These are phyloP conservation scores for Netelia virgata DNA, from an alignment of 2,888 invertebrate genomes.

Conservation along the genomic window DNA sequence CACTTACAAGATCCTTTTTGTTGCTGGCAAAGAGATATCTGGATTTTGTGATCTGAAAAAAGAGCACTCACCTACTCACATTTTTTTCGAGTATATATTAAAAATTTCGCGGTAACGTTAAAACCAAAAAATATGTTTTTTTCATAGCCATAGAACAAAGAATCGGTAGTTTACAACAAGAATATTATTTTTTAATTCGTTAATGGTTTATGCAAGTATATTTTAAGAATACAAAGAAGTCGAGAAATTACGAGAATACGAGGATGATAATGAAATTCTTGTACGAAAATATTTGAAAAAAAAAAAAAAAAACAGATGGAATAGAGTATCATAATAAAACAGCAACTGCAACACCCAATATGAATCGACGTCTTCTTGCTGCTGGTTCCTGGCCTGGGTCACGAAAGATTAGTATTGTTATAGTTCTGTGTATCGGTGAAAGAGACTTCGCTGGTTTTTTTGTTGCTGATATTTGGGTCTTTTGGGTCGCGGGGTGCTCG, in stretches of 20 bases:
- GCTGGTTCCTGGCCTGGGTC: conserved; percentile 76
- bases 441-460: conserved; percentile 58
- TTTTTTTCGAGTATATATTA: too few relatives aligned
- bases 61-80: too few relatives aligned
- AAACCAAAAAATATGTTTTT: too few relatives aligned
- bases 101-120: too few relatives aligned
- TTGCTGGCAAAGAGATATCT: too few relatives aligned
- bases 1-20: too few relatives aligned
- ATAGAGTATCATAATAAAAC: conserved; percentile 74
- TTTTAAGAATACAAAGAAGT: conserved; percentile 63
- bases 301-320: conserved; percentile 1
- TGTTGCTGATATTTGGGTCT: conserved; percentile 73
- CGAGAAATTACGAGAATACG: conserved; percentile 40
- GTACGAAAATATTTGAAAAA: not conserved
- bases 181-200: too few relatives aligned
- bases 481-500: conserved; percentile 81
- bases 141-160: too few relatives aligned
- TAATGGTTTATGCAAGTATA: too few relatives aligned
- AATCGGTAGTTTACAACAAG: too few relatives aligned
- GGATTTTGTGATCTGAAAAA: too few relatives aligned
- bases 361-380: conserved; percentile 73
- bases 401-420: conserved; percentile 80
- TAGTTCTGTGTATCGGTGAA: conserved; percentile 31
- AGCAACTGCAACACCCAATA: conserved; percentile 84
- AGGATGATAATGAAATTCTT: not conserved